Evolutionary conservation across 2,797 vertebrate genomes (phyloP), one percentile per base, ranked within the genome.

Genomic region (Danio choprae): DNA sequence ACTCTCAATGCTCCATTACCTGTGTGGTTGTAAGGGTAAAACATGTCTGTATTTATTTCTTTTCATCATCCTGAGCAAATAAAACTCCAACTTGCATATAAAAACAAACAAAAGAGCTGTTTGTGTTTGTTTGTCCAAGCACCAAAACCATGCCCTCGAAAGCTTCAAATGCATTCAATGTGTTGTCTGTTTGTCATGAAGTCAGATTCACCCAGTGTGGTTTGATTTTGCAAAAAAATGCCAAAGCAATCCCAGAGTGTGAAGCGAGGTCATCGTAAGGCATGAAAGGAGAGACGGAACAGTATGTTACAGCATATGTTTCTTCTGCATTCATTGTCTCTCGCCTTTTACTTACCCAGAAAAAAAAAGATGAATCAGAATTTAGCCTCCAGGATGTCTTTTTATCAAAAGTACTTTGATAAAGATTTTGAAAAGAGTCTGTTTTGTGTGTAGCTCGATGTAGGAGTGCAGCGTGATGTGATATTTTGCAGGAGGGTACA

Each of bases 401-500:
- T 83, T 64, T 76, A 69, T 68, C 44, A 69, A 69, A 59, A 50
- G 53, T 58, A 69, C 64, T 83, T 74, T 80, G 77, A 74, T 58
- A 60, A 64, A 75, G 71, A 83, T 64, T 48, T 75, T 58, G 50
- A 83, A 80, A 72, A 68, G 58, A 80, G 48, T 74, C n/a, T 70
- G 60, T 64, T 73, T 48, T 79, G 56, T 69, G 38, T 63, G 51
- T 29, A 56, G 20, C 50, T 2, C 44, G 63, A 81, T 80, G 82
- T 83, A 65, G 65, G 77, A 79, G 71, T 70, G 43, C 41, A 55
- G 55, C 16, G 20, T 50, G 46, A 69, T 60, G 72, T n/a, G 29
- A n/a, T 53, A 38, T 59, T 69, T 51, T 76, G 67, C 41, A 11
- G 53, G 64, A 78, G 60, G 55, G 63, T 38, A 73, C n/a, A 81